Evolutionary conservation across 2,888 invertebrate species (phyloP), one percentile per base, ranked within the genome.

Genomic region (Phasia obesa): DNA sequence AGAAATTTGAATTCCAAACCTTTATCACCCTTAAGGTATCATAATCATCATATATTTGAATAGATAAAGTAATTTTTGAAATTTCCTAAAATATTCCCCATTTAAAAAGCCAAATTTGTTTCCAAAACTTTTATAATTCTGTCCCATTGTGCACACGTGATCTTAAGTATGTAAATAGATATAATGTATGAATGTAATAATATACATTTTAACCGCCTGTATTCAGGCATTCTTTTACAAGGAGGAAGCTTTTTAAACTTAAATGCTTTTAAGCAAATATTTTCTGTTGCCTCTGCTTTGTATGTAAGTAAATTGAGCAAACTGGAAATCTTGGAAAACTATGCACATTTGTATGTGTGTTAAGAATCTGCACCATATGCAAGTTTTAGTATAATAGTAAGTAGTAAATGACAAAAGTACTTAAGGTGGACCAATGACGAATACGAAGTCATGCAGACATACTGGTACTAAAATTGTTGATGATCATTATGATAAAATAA

Each of bases 241-340:
- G 31, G 17, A 59, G 57, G 70, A 70, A 59, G 57, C 69, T 70
- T 73, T 73, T 73, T 9, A 51, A 42, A 42, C 19, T 59, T 38
- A 60, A 71, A 53, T 73, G 73, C 51, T 76, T 67, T 67, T 51
- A 59, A 59, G 67, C 49, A 51, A 51, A 59, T 31, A 60, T 73
- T 62, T 62, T 38, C 19, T 62, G 23, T 9, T n/a, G 4, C 9
- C 42, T 1, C 7, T 9, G 27, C 42, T 1, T 15, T 9, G 27
- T 47, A 0, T 62, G 23, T 19, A 23, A 27, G 44, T 47, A 42
- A 23, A 23, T 65, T 55, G 31, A 35, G 17, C 15, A 47, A 75
- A 75, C 65, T 65, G 59, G 19, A 42, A 38, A 35, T 75, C 17
- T 47, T 42, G n/a, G n/a, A n/a, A n/a, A n/a, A n/a, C n/a, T n/a